Evolutionary conservation across 2,797 vertebrate genomes (phyloP), one percentile per base, ranked within the genome.

Genomic region (Phoebastria nigripes): DNA sequence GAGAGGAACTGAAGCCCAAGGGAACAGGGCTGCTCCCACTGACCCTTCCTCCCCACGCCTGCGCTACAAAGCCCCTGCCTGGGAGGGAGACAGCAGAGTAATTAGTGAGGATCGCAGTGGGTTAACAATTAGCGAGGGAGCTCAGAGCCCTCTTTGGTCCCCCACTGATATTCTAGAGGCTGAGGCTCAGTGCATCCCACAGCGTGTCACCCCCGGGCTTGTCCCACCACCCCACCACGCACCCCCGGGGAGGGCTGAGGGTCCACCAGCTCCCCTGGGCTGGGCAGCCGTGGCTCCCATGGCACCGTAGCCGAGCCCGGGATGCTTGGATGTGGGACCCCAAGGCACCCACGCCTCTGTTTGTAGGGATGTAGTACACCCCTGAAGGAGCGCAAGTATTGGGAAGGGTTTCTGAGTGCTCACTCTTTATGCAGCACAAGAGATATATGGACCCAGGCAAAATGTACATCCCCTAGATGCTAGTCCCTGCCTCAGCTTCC

Each of bases 1-100:
- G 93, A 95, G 91, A 97, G 89, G 79, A 96, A 91, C 81, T 71
- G 90, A 94, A 96, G 93, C 97, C 97, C 92, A 95, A 70, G 96
- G 96, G 97, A 97, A 88, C 71, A 28, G 88, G 74, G 87, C 86
- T 95, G 96, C 93, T 95, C 94, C 93, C 90, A 93, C 86, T 97
- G 97, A 97, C 97, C 96, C 96, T 94, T 93, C 82, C 92, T 96
- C 92, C 94, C 77, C 61, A 79, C 0, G 77, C 39, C 86, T 91
- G 73, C 1, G 6, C 83, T 92, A 94, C 92, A 90, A 93, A 96
- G 95, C 19, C 63, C 78, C 83, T 90, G 90, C 88, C 86, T 89
- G 33, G 49, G 65, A 96, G 87, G 58, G 80, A 94, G 66, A 90
- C 1, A 6, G 37, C 3, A 5, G 81, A 92, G 89, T 94, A 96